Conservation (phyloP, 1,140 invertebrate genomes). For the Hylaeus volcanicus region DNA sequence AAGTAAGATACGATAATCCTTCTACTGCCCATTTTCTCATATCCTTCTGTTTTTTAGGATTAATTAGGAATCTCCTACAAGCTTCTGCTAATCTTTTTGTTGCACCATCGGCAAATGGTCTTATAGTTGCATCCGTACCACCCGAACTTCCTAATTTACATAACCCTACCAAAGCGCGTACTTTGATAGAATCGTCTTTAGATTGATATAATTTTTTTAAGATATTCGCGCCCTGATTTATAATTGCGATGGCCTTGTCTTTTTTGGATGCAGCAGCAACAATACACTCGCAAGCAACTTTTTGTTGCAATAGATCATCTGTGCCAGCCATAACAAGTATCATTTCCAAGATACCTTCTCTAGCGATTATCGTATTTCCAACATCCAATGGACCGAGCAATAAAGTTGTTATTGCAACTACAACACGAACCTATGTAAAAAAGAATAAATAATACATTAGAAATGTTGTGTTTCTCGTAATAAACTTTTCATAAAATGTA, state of each 20-base stretch:
- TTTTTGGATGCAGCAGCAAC: constrained; percentile 98
- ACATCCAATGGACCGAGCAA: constrained; percentile 96
- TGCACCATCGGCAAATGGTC: constrained; percentile 97
- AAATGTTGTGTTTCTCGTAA: constrained; percentile 1
- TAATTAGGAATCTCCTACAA: constrained; percentile 94
- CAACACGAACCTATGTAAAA: constrained; percentile 83
- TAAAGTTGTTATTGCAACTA: constrained; percentile 94
- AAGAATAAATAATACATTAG: not conserved
- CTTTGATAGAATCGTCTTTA: constrained; percentile 93
- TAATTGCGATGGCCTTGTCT: constrained; percentile 96
- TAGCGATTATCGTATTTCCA: constrained; percentile 94
- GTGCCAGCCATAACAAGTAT: constrained; percentile 97
- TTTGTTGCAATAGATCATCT: constrained; percentile 91
- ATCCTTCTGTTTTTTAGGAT: constrained; percentile 92
- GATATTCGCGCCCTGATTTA: constrained; percentile 95
- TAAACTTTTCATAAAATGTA: not conserved
- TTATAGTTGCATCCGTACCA: constrained; percentile 96
- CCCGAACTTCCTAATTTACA: constrained; percentile 98
- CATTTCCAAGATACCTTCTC: constrained; percentile 97
- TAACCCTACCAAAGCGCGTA: constrained; percentile 94
- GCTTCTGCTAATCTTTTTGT: constrained; percentile 96
- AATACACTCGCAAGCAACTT: constrained; percentile 97
- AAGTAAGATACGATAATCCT: constrained; percentile 97
- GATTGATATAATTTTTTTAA: constrained; percentile 96
- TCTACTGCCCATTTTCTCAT: constrained; percentile 98